phyloP scores from a whole-genome alignment of 2,888 invertebrate species.

The Epistrophella euchroma region DNA sequence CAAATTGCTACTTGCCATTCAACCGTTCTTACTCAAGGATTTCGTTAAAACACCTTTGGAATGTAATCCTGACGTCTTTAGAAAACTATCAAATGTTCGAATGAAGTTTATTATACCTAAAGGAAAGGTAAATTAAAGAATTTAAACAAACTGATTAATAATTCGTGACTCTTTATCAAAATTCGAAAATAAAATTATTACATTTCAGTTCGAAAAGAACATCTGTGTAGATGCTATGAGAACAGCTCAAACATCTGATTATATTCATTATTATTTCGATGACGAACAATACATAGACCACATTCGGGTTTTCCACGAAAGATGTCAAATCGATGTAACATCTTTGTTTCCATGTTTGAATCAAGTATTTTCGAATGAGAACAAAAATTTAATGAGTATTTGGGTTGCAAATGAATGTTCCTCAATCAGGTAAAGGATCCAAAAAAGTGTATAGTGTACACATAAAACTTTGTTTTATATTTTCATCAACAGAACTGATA shows the following conservation, averaged over 20 bases:
- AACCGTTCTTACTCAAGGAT: constrained; percentile 38
- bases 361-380: constrained; percentile 3
- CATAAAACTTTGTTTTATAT: not conserved
- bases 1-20: constrained; percentile 38
- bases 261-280: constrained; percentile 45
- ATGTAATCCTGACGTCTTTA: not conserved
- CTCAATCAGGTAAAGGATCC: constrained; percentile 5
- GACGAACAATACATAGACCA: constrained; percentile 29
- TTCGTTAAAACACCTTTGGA: not conserved
- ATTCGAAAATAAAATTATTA: too few relatives aligned
- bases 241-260: not conserved
- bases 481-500: constrained; percentile 12
- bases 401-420: constrained; percentile 25
- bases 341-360: constrained; percentile 41
- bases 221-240: constrained; percentile 47
- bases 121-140: constrained; percentile 17
- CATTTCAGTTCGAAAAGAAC: constrained; percentile 5
- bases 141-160: too few relatives aligned
- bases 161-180: too few relatives aligned
- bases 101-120: constrained; percentile 46
- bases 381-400: constrained; percentile 37
- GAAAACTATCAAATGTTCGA: constrained; percentile 14
- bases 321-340: constrained; percentile 48
- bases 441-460: not conserved
- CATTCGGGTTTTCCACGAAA: constrained; percentile 46